Evolutionary conservation across 92 coral and sea anemone genomes (phyloP), one percentile per base, ranked within the genome.

Genomic region (Porites divaricata): DNA sequence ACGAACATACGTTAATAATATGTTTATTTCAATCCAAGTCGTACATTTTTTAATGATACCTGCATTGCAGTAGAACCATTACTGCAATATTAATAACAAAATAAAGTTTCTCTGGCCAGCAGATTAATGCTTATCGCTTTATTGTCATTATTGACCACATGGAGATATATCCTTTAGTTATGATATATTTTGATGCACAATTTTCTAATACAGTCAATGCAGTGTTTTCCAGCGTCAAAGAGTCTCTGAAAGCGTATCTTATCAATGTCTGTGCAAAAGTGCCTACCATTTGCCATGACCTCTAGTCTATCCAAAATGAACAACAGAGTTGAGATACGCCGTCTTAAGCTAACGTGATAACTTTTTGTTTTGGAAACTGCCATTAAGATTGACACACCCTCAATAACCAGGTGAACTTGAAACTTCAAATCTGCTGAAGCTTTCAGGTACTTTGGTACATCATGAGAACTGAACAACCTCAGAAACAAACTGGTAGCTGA

Each of bases 341-440:
- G 76, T 57, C 74, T 77, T 16, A 92, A 89, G 67, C 35, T 57
- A 14, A 52, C 70, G 25, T 82, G 91, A 61, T 85, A 67, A n/a
- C 21, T 63, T 59, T 80, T 92, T 21, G 93, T 76, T 76, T 79
- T 87, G 9, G 93, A 86, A 52, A 88, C 83, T 8, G 95, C 95
- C 93, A 90, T 86, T 20, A 86, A 63, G 15, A 83, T 85, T 0
- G 95, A 89, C 41, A 80, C 69, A 67, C 90, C 90, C 76, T 92
- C 95, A 2, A 92, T 62, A 8, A 92, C 93, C 71, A 81, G 72
- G 81, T 92, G 95, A 54, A 87, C 86, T 22, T 82, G 82, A 59
- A 86, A 92, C 82, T 92, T 92, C 86, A 83, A 90, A n/a, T 92
- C 91, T 1, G 85, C 85, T 22, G 91, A 79, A 21, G 81, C 71